phyloP scores from a whole-genome alignment of 2,888 invertebrate genomes.

The Ennomos quercinarius region DNA sequence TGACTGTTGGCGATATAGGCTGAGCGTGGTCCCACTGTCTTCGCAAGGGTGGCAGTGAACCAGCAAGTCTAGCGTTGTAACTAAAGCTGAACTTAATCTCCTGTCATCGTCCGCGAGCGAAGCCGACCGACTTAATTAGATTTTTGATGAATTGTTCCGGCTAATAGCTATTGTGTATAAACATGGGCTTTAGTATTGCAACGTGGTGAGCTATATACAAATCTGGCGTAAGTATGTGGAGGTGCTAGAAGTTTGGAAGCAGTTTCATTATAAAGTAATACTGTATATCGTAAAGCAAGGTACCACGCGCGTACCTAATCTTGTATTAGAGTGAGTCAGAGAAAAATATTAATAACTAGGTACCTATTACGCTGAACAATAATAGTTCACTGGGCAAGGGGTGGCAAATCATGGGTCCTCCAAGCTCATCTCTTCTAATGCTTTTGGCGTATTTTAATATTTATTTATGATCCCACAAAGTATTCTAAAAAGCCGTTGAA shows the following conservation, averaged over 20 bases:
- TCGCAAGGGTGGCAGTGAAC: slow-evolving; percentile 45
- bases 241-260: slow-evolving; percentile 7
- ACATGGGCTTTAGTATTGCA: slow-evolving; percentile 20
- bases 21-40: slow-evolving; percentile 13
- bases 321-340: no score
- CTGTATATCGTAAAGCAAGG: no score
- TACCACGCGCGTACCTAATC: no score
- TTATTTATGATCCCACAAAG: no score
- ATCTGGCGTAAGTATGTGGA: not conserved
- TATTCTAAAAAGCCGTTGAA: no score
- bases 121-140: slow-evolving; percentile 65
- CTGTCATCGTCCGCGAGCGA: slow-evolving; percentile 66
- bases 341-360: no score
- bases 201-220: not conserved
- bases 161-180: slow-evolving; percentile 41
- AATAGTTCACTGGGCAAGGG: no score
- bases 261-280: no score
- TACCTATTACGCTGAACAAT: no score
- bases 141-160: slow-evolving; percentile 70
- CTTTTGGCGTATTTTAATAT: no score
- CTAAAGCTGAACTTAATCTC: slow-evolving; percentile 79
- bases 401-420: no score
- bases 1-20: not conserved
- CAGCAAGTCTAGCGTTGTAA: slow-evolving; percentile 63
- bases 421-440: no score